Evolutionary conservation across 2,797 vertebrate species (phyloP), one percentile per base, ranked within the genome.

Genomic region (Neoniphon sammara): DNA sequence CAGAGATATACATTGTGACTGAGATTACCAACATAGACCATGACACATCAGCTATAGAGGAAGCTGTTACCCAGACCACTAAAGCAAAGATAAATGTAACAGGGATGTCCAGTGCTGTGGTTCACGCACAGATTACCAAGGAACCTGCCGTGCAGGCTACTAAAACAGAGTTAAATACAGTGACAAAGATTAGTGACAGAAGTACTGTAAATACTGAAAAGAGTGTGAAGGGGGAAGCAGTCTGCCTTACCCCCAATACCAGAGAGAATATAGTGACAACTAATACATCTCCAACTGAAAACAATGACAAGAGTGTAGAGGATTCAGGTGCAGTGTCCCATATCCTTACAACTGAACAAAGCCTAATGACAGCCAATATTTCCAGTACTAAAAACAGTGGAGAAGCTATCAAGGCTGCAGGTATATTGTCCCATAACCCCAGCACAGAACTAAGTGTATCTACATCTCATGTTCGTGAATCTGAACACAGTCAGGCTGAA

Each of bases 81-180:
- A 55, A 65, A 49, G 6, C 59, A 61, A 66, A 65, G 20, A 31
- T 11, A 2, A 54, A 14, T 18, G 39, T 59, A 36, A 36, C 31
- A 59, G 34, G 42, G 34, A 36, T 57, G 15, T 18, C 12, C 18
- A 42, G 12, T 11, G 12, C 39, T 11, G 39, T 7, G 7, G 34
- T 27, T 27, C 25, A 27, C 27, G 46, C 25, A 36, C 17, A 55
- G 31, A 54, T 10, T 5, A 15, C 18, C 4, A 17, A 3, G 20
- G n/a, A 59, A 1, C 27, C 21, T 47, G 4, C 0, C 46, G 46
- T 25, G 0, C 42, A 52, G n/a, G 2, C 0, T 10, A 20, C 23
- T 42, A 4, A 54, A 62, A 11, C 20, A 42, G 61, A 12, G 4
- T 55, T 25, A 49, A 21, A 52, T 11, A 44, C 10, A 56, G 17